Conservation (phyloP, 2,797 vertebrate species). For the Cossypha polioptera region DNA sequence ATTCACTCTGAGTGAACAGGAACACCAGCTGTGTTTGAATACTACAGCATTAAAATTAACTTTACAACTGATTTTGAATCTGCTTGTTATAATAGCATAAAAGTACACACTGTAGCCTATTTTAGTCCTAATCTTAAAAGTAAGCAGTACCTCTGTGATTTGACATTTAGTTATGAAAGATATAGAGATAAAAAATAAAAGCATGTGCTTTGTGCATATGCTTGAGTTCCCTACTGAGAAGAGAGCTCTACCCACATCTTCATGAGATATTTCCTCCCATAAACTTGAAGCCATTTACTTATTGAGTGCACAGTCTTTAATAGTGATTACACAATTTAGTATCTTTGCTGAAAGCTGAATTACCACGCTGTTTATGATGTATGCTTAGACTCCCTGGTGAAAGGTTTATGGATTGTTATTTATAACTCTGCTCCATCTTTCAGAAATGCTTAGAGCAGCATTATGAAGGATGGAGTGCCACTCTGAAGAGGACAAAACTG, state of each 20-base stretch:
- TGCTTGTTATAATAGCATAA: background rate
- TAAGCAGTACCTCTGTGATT: background rate
- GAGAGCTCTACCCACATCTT: background rate
- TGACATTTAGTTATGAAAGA: background rate
- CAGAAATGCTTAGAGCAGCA: slow-evolving; percentile 2
- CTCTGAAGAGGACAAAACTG: background rate
- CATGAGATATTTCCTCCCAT: background rate
- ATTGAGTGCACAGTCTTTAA: background rate
- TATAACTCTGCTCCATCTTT: background rate
- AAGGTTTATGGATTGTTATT: slow-evolving; percentile 22
- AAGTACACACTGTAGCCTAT: background rate
- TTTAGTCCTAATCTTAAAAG: background rate
- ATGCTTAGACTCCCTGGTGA: background rate
- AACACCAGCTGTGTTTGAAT: background rate
- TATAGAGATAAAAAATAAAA: background rate
- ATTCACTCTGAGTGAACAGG: background rate
- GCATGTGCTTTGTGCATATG: background rate
- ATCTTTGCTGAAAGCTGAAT: background rate
- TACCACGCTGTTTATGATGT: background rate
- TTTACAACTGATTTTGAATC: background rate
- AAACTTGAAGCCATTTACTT: background rate
- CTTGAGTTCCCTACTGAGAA: background rate
- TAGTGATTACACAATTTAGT: slow-evolving; percentile 2
- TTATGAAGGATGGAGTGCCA: background rate
- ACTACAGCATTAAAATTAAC: background rate